Conservation (phyloP, 2,113 vertebrate species). For the Cephalophus harveyi region DNA sequence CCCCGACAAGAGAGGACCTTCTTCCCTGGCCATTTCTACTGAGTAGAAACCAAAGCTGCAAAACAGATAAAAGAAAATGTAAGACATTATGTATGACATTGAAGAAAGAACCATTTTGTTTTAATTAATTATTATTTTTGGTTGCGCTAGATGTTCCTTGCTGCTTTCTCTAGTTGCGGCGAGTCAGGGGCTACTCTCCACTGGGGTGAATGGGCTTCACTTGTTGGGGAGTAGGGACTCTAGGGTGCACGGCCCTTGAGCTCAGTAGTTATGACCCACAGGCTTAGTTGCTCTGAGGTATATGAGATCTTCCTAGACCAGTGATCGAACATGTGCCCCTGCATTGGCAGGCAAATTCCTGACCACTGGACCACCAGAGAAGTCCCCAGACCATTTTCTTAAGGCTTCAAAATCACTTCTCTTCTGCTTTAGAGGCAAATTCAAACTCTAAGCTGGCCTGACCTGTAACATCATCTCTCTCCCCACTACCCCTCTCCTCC, state of each 20-base stretch:
- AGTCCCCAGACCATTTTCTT: neutral
- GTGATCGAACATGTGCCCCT: neutral
- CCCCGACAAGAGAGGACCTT: neutral
- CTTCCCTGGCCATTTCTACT: neutral
- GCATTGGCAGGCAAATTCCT: neutral
- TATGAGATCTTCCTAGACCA: neutral
- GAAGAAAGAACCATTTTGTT: neutral
- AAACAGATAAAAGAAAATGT: neutral
- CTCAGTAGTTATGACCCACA: neutral
- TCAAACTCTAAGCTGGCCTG: neutral
- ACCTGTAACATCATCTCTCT: neutral
- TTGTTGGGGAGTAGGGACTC: neutral
- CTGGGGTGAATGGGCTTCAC: neutral
- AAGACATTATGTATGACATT: no score
- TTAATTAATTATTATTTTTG: neutral
- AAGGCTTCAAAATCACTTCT: neutral
- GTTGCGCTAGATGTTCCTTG: neutral
- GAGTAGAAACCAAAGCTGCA: neutral
- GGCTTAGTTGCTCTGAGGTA: neutral
- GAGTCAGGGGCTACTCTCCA: neutral
- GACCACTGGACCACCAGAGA: neutral
- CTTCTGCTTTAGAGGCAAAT: neutral
- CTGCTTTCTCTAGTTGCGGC: neutral
- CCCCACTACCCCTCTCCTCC: accelerated
- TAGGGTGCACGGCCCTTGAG: accelerated